Evolutionary conservation across 1,140 invertebrate species (phyloP), one percentile per base, ranked within the genome.

Genomic region (Agrilus planipennis): DNA sequence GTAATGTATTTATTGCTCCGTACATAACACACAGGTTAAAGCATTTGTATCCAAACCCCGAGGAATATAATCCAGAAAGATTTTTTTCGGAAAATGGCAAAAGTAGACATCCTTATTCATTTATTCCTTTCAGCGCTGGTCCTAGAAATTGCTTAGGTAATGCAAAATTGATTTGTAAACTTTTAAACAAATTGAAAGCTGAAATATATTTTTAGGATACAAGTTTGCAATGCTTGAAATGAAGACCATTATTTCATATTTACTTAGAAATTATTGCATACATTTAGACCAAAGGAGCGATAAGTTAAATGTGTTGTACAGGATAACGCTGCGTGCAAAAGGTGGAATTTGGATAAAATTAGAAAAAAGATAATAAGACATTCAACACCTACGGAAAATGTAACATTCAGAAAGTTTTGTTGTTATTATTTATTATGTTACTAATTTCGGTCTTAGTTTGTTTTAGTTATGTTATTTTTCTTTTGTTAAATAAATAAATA

Each of bases 71-170:
- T 51, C 82, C 82, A 0, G 79, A 84, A 19, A 60, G 79, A 54
- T 85, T 85, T 62, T 52, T 76, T 16, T 64, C 70, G 0, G 76
- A 81, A 46, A 69, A 72, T 23, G 34, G 52, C 1, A 31, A 47
- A 10, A 47, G 50, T n/a, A 61, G 73, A 28, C 73, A 69, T 57
- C 66, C 57, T 10, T 76, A 60, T 44, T 53, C 68, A 4, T 81
- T 71, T 47, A 57, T 81, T 22, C 78, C 80, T 6, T 84, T 83
- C 49, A 77, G 75, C 34, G 76, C 75, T 37, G 78, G 78, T 9
- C 62, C 68, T 9, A 63, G 77, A 28, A 79, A 79, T 57, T 81
- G 78, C 43, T 77, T 81, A 28, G 77, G 75, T 61, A 58, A 55
- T 39, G 41, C 15, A 1, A n/a, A 9, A 15, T n/a, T 35, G 18